A percentile compares a stretch with the other conserved stretches of the same genome.
These are phyloP conservation scores for Radopholus similis DNA, from an alignment of 1,140 invertebrate genomes.

Conservation along the genomic window DNA sequence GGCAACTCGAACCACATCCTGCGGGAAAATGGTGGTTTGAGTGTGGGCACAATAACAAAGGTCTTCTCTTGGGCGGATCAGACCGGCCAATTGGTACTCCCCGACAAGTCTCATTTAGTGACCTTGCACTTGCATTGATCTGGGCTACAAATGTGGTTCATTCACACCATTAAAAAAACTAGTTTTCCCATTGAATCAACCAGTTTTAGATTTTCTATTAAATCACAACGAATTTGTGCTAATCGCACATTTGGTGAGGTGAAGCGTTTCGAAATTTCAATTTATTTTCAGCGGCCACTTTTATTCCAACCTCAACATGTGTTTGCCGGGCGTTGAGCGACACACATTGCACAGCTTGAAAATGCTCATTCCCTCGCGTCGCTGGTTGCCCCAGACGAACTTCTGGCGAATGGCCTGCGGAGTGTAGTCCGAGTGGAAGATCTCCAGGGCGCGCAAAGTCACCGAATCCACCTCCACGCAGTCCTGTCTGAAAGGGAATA, in stretches of 20 bases:
- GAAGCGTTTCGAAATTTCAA: too few relatives aligned
- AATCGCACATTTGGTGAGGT: too few relatives aligned
- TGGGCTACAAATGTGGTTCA: too few relatives aligned
- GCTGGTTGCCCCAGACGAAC: constrained; percentile 32
- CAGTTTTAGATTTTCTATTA: too few relatives aligned
- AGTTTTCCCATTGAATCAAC: too few relatives aligned
- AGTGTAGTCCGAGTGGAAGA: constrained; percentile 42
- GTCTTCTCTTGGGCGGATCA: not conserved
- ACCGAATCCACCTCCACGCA: constrained; percentile 34
- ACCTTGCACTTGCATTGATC: too few relatives aligned
- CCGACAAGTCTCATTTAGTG: too few relatives aligned
- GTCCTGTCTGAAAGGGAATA: constrained; percentile 39
- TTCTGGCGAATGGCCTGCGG: constrained; percentile 26
- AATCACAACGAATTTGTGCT: too few relatives aligned
- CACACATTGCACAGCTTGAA: constrained; percentile 48
- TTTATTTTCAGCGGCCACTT: too few relatives aligned
- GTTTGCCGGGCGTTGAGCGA: constrained; percentile 33
- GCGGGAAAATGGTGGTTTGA: not conserved
- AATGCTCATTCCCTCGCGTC: constrained; percentile 38
- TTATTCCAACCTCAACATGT: constrained; percentile 21
- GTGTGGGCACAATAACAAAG: not conserved
- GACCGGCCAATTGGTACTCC: too few relatives aligned
- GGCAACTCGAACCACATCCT: constrained; percentile 53
- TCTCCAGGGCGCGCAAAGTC: constrained; percentile 39
- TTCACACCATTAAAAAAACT: too few relatives aligned